Evolutionary conservation across 2,113 vertebrate genomes (phyloP), one percentile per base, ranked within the genome.

Genomic region (Terrapene triunguis): DNA sequence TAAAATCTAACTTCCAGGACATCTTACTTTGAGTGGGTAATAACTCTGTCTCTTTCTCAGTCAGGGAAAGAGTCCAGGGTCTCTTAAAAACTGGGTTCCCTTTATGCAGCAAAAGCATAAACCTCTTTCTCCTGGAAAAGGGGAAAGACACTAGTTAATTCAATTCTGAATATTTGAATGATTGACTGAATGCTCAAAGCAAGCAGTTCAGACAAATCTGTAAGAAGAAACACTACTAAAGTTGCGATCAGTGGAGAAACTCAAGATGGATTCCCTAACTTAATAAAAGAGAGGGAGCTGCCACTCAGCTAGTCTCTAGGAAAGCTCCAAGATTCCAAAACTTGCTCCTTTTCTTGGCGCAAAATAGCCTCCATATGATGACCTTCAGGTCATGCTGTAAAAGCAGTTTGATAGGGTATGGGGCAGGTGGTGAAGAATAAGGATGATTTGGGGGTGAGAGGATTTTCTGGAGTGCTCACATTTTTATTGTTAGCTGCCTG

Each of bases 351-450:
- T 84, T 48, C 74, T 87, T n/a, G 16, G 48, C 78, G 69, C 54
- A 89, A 89, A 94, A 95, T 82, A 89, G 32, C 62, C 54, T 84
- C 62, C 53, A 82, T 89, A 81, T 89, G 84, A 82, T 82, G 87
- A 82, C 69, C 81, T 82, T 94, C 81, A 89, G 89, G 59, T 13
- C 62, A 53, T 10, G n/a, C 81, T 92, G 80, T 50, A 90, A 88
- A 85, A 94, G 87, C 55, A 62, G 59, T 93, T 88, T 87, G 72
- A 57, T 59, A 29, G 51, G 32, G 48, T 32, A 3, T 35, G 38
- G 25, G 80, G 65, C 17, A 74, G 81, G 76, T 88, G n/a, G 35
- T 8, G 69, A 38, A 38, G n/a, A 13, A 38, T 72, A 38, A 38
- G 16, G 35, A 38, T 3, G 59, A 0, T 84, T 82, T 82, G 81